phyloP scores from a whole-genome alignment of 2,113 vertebrate species.

The Cebus imitator region DNA sequence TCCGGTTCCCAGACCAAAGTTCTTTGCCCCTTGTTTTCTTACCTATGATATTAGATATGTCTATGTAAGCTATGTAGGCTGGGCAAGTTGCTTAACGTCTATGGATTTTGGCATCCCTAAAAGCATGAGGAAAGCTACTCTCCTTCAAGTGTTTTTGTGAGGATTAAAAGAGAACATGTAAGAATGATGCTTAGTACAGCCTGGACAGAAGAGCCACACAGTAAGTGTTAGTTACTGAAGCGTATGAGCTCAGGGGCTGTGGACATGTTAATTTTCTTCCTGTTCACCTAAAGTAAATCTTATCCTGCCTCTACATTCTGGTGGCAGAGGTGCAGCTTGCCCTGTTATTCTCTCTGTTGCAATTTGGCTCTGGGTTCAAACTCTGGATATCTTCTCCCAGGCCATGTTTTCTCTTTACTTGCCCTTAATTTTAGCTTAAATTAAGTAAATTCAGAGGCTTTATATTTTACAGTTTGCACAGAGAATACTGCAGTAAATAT shows the following conservation, averaged over 20 bases:
- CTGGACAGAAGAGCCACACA: rapidly evolving
- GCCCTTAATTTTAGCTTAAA: neutral
- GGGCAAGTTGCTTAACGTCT: neutral
- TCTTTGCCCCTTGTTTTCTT: neutral
- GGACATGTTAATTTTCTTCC: neutral
- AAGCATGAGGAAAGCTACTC: neutral
- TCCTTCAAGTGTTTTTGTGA: neutral
- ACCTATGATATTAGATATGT: neutral
- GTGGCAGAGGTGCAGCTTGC: neutral
- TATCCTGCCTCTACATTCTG: neutral
- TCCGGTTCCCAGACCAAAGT: neutral
- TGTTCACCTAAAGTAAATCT: neutral
- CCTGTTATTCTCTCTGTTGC: neutral
- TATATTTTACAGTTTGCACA: neutral
- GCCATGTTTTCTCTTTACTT: neutral
- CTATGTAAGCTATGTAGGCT: neutral
- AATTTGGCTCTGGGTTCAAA: neutral
- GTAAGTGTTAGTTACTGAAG: neutral
- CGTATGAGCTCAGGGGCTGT: too few species aligned
- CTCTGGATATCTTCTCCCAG: neutral
- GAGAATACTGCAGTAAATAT: neutral
- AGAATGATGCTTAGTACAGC: too few species aligned
- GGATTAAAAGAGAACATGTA: neutral
- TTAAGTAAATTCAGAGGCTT: neutral
- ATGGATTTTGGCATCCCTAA: neutral